Base-by-base conservation (phyloP, 1,140 invertebrate species). In the Maniola jurtina region DNA sequence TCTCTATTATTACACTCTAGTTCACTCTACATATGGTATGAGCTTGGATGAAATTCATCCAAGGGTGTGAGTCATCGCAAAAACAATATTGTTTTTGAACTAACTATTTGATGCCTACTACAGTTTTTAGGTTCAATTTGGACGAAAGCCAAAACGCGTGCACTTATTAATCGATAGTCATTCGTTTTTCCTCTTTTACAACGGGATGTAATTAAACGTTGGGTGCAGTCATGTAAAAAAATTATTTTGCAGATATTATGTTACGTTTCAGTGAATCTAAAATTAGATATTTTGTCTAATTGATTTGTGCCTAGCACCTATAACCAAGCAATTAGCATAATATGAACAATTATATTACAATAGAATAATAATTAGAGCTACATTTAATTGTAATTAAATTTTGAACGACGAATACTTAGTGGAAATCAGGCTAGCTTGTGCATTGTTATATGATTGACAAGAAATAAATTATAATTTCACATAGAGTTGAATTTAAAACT, bases 151-250 rank as follows among this genome's bases (percentile, higher is more conserved):
- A 66, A 61, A 55, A 61, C 38, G 52, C 64, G 58, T 52, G 33
- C 64, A 56, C 50, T 66, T 66, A 66, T 66, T 66, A 52, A 61
- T 66, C 64, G 64, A 66, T 66, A 36, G 59, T 58, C 52, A 66
- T 34, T 56, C 58, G 61, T 66, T 63, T 61, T 60, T 56, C 38
- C 56, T 66, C 57, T 33, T 16, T 66, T 66, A 66, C 59, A 66
- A 50, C 38, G 33, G 50, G 33, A 16, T 61, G 58, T 66, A 66
- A 66, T 66, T 66, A 66, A 66, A 56, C 58, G 35, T 55, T 56
- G 50, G 58, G 58, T 61, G 38, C 57, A 66, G 58, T 66, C 57
- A 56, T 63, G 58, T 66, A 48, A 66, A 66, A 66, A 52, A 4
- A 34, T 15, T 57, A 57, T 57, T 13, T 57, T 57, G 55, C 16